These are phyloP conservation scores for Drymodes brunneopygia DNA, from an alignment of 2,113 vertebrate species.

Conservation along the genomic window DNA sequence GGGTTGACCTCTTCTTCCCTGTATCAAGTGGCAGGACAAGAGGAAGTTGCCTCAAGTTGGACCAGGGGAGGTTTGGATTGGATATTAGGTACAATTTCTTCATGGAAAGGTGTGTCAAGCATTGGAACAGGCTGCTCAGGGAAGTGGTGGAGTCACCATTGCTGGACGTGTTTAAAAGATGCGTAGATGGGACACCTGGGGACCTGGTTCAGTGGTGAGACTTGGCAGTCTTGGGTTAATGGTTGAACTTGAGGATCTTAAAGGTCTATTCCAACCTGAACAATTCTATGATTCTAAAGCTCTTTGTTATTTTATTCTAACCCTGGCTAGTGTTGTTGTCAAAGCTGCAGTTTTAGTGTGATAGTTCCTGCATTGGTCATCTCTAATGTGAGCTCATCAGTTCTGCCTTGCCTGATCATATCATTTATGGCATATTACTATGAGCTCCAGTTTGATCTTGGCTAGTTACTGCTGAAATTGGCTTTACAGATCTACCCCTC, in stretches of 20 bases:
- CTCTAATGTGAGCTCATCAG: neutral
- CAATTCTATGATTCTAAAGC: neutral
- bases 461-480: neutral
- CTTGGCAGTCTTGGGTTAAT: neutral
- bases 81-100: neutral
- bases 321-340: neutral
- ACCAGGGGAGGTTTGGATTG: neutral
- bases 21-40: neutral
- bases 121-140: neutral
- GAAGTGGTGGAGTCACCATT: neutral
- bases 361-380: neutral
- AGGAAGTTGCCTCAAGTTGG: neutral
- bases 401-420: neutral
- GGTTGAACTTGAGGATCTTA: neutral
- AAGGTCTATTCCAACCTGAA: neutral
- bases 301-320: neutral
- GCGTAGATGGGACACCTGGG: too few relatives aligned
- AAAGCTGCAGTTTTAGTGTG: neutral
- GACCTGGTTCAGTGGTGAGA: neutral
- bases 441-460: neutral
- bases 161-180: neutral
- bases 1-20: rapidly evolving
- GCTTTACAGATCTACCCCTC: neutral
- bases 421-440: neutral
- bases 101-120: rapidly evolving